Conservation (phyloP, 2,888 invertebrate species). For the Boloria selene region DNA sequence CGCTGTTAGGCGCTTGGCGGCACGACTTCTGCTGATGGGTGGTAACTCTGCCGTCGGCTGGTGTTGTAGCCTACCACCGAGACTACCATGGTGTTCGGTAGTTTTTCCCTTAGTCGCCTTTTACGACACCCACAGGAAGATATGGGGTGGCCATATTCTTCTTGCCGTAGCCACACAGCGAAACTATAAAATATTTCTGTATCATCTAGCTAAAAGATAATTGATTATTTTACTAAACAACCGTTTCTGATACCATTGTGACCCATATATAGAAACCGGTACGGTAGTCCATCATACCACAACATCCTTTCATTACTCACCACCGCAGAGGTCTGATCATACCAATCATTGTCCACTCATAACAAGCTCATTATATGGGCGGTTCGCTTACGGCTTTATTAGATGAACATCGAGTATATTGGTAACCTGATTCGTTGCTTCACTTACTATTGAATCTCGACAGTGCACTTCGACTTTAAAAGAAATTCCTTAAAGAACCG, state of each 20-base stretch:
- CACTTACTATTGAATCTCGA: conserved; percentile 5
- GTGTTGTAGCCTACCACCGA: no score
- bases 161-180: no score
- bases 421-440: conserved; percentile 27
- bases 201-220: neutral
- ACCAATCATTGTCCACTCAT: conserved; percentile 50
- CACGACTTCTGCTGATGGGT: no score
- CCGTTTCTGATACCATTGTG: neutral
- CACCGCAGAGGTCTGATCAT: conserved; percentile 45
- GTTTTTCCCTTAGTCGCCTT: no score
- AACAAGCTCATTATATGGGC: conserved; percentile 52
- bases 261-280: conserved; percentile 8
- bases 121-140: no score
- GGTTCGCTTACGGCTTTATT: conserved; percentile 55
- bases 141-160: no score
- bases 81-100: no score
- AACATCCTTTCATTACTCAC: conserved; percentile 21
- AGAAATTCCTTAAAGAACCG: neutral
- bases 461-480: neutral
- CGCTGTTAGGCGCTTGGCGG: no score
- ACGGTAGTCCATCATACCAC: conserved; percentile 13
- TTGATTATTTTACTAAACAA: neutral
- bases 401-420: conserved; percentile 43
- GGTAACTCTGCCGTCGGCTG: no score
- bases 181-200: no score